phyloP scores from a whole-genome alignment of 2,888 invertebrate genomes.

The Oasisia sp. region DNA sequence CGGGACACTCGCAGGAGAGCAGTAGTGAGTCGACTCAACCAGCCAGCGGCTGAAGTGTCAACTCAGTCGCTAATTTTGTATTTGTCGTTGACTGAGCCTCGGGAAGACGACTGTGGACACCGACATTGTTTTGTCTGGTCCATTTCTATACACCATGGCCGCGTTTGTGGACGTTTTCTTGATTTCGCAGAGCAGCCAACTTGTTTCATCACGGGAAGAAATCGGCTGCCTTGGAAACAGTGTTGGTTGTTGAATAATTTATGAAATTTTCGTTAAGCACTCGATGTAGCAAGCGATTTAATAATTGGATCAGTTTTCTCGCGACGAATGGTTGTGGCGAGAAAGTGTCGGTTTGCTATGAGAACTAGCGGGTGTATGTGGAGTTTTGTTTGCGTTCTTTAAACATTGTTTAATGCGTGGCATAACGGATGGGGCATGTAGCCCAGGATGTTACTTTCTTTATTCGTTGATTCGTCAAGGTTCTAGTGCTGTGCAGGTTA shows the following conservation, averaged over 20 bases:
- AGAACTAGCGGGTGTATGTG: neutral
- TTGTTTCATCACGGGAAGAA: neutral
- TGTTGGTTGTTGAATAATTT: constrained; percentile 12
- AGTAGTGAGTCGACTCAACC: neutral
- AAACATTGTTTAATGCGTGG: constrained; percentile 5
- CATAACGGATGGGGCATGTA: neutral
- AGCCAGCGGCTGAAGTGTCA: neutral
- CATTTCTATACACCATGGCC: neutral
- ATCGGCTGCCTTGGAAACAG: neutral
- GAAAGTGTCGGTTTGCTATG: neutral
- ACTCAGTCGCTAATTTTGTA: neutral
- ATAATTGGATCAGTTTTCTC: neutral
- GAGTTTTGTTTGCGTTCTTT: neutral
- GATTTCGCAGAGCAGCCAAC: neutral
- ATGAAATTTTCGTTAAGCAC: neutral
- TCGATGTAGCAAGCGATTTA: neutral
- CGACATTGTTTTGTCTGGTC: neutral
- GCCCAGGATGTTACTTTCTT: neutral
- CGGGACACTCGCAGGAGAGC: neutral
- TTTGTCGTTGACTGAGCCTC: neutral
- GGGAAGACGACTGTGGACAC: neutral
- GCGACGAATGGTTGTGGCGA: neutral
- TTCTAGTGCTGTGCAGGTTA: neutral
- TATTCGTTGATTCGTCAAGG: neutral
- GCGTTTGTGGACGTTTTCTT: neutral